Evolutionary conservation across 2,797 vertebrate genomes (phyloP), one percentile per base, ranked within the genome.

Genomic region (Sebastes hubbsi): DNA sequence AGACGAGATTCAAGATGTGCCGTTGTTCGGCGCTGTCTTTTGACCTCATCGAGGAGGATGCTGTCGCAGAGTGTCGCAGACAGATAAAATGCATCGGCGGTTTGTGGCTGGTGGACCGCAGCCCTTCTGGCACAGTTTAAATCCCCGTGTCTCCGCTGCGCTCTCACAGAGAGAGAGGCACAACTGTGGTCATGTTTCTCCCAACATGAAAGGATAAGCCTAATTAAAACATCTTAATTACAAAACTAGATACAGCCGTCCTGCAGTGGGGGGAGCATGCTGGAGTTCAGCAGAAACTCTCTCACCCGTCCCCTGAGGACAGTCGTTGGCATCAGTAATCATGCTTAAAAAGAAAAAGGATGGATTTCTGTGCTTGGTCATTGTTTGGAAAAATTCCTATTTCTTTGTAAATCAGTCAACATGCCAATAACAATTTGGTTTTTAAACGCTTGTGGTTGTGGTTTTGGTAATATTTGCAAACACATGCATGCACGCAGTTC

Each of bases 151-250:
- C 55, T 80, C 81, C 60, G 77, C 76, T 30, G 74, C 1, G 2
- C 72, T 85, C 86, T 78, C 84, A 86, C 55, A 82, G 30, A 75
- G 67, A 75, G 67, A 82, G 36, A 83, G 59, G 60, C 74, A 70
- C 72, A 81, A 78, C 69, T 90, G 87, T 72, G 88, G 87, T 86
- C 64, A 56, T 59, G 82, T 16, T 34, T 77, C n/a, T 75, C 64
- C 46, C 55, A 74, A 87, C 85, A 92, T 91, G 66, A 94, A 92
- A 92, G 80, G 75, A 91, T 89, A 79, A 68, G 80, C 54, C 82
- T 88, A 91, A 94, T 95, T 94, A 92, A 94, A 92, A 90, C 67
- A 42, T 85, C 63, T 77, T 89, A 83, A 91, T 92, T 92, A 72
- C 62, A 83, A 88, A 92, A 90, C 55, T 56, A 77, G 78, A 85